Conservation (phyloP, 2,113 vertebrate species). For the Hystrix brachyura region DNA sequence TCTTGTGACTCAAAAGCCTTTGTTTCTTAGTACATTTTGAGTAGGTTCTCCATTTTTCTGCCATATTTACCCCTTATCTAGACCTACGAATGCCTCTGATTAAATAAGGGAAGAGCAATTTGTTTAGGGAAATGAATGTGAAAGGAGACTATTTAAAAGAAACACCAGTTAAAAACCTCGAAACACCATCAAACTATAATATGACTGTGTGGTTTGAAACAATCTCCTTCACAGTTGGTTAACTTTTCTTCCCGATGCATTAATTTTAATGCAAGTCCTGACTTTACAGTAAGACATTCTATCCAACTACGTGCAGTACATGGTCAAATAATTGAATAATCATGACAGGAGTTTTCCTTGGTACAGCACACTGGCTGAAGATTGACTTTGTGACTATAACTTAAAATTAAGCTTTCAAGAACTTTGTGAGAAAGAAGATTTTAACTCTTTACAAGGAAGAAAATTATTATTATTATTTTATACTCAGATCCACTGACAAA, state of each 20-base stretch:
- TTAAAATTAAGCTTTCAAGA: not conserved
- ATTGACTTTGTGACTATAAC: not conserved
- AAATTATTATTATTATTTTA: not conserved
- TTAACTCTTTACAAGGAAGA: not conserved
- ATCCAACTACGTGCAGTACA: not conserved
- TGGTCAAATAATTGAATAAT: not conserved
- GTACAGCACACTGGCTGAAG: not conserved
- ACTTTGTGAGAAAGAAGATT: not conserved
- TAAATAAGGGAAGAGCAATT: slow-evolving; percentile 20
- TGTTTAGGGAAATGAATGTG: not conserved
- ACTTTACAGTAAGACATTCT: not conserved
- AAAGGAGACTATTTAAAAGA: not conserved
- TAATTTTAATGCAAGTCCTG: not conserved
- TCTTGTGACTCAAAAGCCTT: not conserved
- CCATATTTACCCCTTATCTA: not conserved
- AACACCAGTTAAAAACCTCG: not conserved
- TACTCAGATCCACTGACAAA: not conserved
- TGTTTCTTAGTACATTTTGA: not conserved
- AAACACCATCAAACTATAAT: not conserved
- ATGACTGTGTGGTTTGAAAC: not conserved
- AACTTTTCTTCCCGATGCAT: not conserved
- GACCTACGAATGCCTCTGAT: not conserved
- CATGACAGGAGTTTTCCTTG: not conserved
- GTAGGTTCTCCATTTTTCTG: not conserved
- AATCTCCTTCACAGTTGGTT: not conserved